Evolutionary conservation across 2,888 invertebrate genomes (phyloP), one percentile per base, ranked within the genome.

Genomic region (Lasioglossum malachurum): DNA sequence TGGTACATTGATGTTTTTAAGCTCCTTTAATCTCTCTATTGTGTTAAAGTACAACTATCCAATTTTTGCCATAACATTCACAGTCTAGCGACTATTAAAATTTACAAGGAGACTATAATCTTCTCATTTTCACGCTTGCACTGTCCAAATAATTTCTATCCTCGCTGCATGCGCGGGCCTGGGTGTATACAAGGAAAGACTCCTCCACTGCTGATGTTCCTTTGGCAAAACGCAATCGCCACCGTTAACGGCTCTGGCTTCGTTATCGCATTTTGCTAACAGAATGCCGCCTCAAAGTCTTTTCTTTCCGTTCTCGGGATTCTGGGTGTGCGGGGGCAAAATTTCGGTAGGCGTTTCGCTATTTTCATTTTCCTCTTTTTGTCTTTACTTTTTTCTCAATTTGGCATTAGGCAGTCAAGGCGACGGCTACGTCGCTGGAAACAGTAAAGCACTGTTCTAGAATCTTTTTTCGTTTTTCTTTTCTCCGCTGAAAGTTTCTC

Each of bases 381-480:
- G 27, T 38, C 19, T 14, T 23, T 49, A 31, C 16, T 64, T 31
- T 64, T 64, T 44, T 67, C 73, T 89, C 77, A 93, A 93, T 94
- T 94, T 94, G 94, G 94, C 94, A 94, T 94, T 94, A 93, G 94
- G 94, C 94, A 94, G 94, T 94, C 94, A 87, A 87, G 81, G 93
- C 92, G 91, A 93, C 93, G 80, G 78, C 71, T 83, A 86, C n/a
- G 82, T 86, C 87, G 84, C 84, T 75, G 77, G 53, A 78, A 89
- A 91, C 80, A 86, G 71, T 75, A 73, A 77, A 82, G 71, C 73
- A 83, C 53, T 79, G 77, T 82, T 78, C 41, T 73, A 53, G 35
- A 49, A 73, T n/a, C 23, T 82, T 75, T 60, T 75, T 44, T 82
- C 38, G 72, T 74, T 35, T 67, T 82, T 27, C 31, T 12, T 35